Percentiles rank a stretch among this genome's conserved stretches.
phyloP scores from a whole-genome alignment of 2,888 invertebrate species.

The Patella caerulea region DNA sequence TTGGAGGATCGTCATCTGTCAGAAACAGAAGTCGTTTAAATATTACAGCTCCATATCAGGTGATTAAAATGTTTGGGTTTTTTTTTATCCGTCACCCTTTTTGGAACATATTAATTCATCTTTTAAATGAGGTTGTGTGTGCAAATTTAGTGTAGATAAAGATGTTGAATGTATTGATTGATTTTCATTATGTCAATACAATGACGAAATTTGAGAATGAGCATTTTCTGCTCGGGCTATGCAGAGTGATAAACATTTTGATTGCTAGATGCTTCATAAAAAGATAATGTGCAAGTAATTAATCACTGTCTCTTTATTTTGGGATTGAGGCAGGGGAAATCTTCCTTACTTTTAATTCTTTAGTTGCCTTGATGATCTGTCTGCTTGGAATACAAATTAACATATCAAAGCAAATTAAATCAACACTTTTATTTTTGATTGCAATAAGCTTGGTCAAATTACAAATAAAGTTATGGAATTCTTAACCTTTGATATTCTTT shows the following conservation, averaged over 20 bases:
- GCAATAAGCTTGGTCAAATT: background rate
- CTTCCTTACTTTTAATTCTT: no score
- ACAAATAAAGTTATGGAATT: background rate
- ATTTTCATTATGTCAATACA: background rate
- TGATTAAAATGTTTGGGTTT: slow-evolving; percentile 21
- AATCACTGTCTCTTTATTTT: no score
- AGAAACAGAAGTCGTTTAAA: slow-evolving; percentile 43
- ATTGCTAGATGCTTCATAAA: no score
- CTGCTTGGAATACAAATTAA: no score
- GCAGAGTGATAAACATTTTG: no score
- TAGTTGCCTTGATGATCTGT: no score
- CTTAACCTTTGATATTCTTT: slow-evolving; percentile 17
- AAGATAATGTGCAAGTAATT: no score
- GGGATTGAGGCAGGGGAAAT: no score
- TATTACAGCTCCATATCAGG: slow-evolving; percentile 56
- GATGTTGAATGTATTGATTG: background rate
- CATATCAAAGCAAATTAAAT: no score
- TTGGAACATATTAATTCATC: background rate
- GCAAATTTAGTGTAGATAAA: no score
- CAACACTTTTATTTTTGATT: background rate
- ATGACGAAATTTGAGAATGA: no score
- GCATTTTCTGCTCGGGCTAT: no score
- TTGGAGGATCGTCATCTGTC: slow-evolving; percentile 66
- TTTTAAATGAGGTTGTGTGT: background rate
- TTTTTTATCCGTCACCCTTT: background rate